Base-by-base conservation (phyloP, 1,140 invertebrate species). In the Nephila pilipes region DNA sequence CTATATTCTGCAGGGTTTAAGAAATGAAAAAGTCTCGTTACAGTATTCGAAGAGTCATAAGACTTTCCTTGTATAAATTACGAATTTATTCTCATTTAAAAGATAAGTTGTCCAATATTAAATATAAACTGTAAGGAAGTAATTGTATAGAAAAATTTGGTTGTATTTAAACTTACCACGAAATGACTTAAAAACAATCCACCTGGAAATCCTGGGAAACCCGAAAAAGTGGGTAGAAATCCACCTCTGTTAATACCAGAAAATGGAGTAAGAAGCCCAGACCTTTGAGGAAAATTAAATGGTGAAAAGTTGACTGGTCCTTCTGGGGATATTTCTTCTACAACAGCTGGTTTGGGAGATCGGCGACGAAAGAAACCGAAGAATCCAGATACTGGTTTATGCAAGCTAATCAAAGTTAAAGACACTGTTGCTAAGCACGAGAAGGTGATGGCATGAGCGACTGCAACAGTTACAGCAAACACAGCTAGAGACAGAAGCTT, bases 321-420 rank as follows among this genome's bases (percentile, higher is more conserved):
- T 90, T 79, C 16, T 0, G 88, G 88, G 0, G 46, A 38, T n/a
- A 54, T 18, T 36, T 90, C 46, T 69, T 80, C 32, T 5, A 90
- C 10, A 5, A 57, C 5, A 16, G 79, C 25, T 58, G 79, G 46
- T 14, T 32, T 57, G 18, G 88, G 38, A 10, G 69, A 69, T 6
- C 90, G 90, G 5, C 90, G 79, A 16, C 90, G 90, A 65, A 91
- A 91, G 14, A 91, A 75, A 25, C 90, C 90, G 80, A 91, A 91
- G 46, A 91, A 91, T 55, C 54, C 58, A n/a, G 75, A 32, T 22
- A 32, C 88, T 36, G 69, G 69, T 38, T 80, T 60, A 25, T 90
- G 29, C 36, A 81, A n/a, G 25, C 54, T 38, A 3, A 79, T 22
- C 14, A 90, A 46, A 22, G 88, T 80, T 36, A 90, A 29, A 20